Conservation (phyloP, 2,113 vertebrate species). For the Cyphomyrus discorhynchus region DNA sequence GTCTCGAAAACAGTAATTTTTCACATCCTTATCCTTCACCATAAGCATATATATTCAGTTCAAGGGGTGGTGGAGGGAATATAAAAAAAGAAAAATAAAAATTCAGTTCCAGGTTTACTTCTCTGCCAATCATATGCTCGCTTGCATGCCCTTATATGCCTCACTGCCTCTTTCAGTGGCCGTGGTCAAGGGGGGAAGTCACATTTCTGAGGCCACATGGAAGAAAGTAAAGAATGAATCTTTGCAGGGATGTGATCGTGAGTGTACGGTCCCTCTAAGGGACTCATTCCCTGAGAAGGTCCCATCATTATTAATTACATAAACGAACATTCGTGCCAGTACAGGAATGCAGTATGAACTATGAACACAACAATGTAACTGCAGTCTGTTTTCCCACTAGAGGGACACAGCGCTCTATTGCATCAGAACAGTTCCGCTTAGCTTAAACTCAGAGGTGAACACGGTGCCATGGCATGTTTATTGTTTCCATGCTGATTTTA, state of each 20-base stretch:
- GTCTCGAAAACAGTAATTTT: no score
- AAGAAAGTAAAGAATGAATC: neutral
- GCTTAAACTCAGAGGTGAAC: neutral
- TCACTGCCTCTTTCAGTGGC: neutral
- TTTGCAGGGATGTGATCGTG: neutral
- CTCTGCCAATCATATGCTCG: no score
- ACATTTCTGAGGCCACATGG: neutral
- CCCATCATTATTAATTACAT: neutral
- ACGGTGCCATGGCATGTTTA: neutral
- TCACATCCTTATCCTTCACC: no score
- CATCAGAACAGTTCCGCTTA: neutral
- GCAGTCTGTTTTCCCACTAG: constrained; percentile 13
- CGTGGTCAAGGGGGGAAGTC: neutral
- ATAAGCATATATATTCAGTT: no score
- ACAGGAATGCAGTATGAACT: neutral
- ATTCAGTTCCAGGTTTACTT: no score
- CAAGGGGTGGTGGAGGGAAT: no score
- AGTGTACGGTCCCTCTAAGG: neutral
- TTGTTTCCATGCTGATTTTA: neutral
- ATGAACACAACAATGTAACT: no score
- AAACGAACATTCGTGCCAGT: neutral
- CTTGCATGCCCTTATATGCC: neutral
- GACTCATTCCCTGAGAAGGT: neutral
- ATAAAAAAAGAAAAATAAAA: no score
- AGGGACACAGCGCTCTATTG: neutral